Evolutionary conservation across 2,888 invertebrate genomes (phyloP).

Genomic region (Agelastica alni): DNA sequence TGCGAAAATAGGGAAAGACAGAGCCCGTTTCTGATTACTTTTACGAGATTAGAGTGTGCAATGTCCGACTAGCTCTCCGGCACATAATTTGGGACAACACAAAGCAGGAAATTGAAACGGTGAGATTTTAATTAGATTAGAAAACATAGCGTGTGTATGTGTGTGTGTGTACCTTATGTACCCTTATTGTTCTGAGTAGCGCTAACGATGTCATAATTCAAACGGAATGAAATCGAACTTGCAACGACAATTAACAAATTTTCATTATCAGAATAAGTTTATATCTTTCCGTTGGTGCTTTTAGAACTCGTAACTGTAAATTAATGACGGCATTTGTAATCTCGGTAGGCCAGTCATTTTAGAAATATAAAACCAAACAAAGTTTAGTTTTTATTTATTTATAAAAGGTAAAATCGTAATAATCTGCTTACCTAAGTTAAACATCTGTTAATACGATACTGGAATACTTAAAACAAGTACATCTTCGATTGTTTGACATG

Average conservation of each 20-base stretch:
- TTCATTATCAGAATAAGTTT: constrained; percentile 35
- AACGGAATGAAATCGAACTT: constrained; percentile 38
- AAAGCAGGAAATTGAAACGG: constrained; percentile 49
- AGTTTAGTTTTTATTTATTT: no score
- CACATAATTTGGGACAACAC: constrained; percentile 1
- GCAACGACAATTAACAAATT: constrained; percentile 38
- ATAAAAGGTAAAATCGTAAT: no score
- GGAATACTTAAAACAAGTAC: no score
- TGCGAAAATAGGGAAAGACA: no score
- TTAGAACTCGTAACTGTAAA: no score
- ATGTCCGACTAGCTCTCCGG: constrained; percentile 9
- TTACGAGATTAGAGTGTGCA: constrained; percentile 8
- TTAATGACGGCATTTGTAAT: no score
- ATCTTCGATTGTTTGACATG: no score
- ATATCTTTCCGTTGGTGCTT: constrained; percentile 7
- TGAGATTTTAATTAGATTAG: constrained; percentile 48
- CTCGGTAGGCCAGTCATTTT: no score
- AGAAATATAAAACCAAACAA: no score
- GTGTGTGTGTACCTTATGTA: no score
- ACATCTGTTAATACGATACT: no score
- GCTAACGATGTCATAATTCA: constrained; percentile 42
- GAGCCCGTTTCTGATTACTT: constrained; percentile 5
- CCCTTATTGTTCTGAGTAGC: constrained; percentile 39
- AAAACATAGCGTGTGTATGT: constrained; percentile 34
- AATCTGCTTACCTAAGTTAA: no score